Evolutionary conservation across 2,888 invertebrate species (phyloP).

Genomic region (Ophioninae sp.): DNA sequence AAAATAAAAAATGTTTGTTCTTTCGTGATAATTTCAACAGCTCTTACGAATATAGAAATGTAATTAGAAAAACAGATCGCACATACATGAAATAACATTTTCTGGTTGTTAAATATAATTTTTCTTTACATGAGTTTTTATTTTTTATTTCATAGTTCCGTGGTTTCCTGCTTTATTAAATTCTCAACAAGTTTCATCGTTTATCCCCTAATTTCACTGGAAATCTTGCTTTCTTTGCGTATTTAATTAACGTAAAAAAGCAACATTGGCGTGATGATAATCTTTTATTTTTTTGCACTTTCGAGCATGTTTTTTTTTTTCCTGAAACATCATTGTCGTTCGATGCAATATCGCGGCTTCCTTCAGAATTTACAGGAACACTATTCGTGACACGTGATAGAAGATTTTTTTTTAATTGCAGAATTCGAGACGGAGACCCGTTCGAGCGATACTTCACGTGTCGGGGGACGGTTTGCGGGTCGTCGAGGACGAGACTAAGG

Average conservation of each 20-base stretch:
- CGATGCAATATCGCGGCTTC: neutral
- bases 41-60: no score
- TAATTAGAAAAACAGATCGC: no score
- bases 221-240: no score
- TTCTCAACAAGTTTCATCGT: no score
- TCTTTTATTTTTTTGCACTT: neutral
- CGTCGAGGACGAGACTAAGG: conserved; percentile 99
- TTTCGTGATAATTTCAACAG: no score
- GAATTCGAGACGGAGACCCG: conserved; percentile 93
- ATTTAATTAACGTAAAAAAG: neutral
- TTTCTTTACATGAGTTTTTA: neutral
- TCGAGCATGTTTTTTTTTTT: neutral
- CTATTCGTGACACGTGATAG: neutral
- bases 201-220: no score
- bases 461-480: conserved; percentile 98
- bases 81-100: no score
- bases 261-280: neutral
- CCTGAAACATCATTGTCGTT: neutral
- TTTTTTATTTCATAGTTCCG: no score
- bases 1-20: no score
- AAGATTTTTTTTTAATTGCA: conserved; percentile 76
- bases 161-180: no score
- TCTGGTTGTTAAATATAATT: neutral
- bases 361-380: neutral
- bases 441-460: conserved; percentile 94